phyloP scores from a whole-genome alignment of 1,140 invertebrate genomes.

The Dendroctonus ponderosae region DNA sequence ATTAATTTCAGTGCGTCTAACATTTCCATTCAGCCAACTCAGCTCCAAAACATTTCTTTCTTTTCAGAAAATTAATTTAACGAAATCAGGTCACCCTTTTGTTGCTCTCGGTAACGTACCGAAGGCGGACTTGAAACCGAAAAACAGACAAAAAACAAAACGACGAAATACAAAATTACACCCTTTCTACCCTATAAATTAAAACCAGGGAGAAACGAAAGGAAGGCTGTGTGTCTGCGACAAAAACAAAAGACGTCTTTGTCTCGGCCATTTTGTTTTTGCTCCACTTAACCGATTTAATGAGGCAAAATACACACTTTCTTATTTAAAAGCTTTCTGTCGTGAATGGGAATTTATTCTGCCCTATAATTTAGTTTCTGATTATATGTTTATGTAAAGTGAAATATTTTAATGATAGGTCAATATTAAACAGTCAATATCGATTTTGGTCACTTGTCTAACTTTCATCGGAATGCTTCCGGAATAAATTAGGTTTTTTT shows the following conservation, averaged over 20 bases:
- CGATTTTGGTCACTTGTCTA: no score
- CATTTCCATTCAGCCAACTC: background rate
- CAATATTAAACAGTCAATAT: no score
- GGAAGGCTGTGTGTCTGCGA: conserved; percentile 35
- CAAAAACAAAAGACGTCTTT: conserved; percentile 46
- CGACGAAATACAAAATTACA: conserved; percentile 27
- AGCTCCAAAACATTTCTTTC: background rate
- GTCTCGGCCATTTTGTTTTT: conserved; percentile 47
- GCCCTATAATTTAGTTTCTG: no score
- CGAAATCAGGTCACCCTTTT: conserved; percentile 13
- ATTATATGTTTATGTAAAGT: no score
- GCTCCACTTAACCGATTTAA: conserved; percentile 41
- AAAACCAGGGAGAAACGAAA: conserved; percentile 21
- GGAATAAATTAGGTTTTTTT: no score
- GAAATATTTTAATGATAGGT: no score
- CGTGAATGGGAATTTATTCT: no score
- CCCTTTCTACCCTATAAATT: conserved; percentile 24
- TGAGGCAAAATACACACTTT: conserved; percentile 33
- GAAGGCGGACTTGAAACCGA: conserved; percentile 11
- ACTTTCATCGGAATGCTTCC: no score
- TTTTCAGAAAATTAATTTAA: background rate
- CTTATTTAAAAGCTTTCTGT: conserved; percentile 20
- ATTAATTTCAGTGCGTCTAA: no score
- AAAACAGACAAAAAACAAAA: conserved; percentile 22
- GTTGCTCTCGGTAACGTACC: background rate